Base-by-base conservation (phyloP, 64 coral and sea anemone genomes). In the Cladopsammia gracilis region DNA sequence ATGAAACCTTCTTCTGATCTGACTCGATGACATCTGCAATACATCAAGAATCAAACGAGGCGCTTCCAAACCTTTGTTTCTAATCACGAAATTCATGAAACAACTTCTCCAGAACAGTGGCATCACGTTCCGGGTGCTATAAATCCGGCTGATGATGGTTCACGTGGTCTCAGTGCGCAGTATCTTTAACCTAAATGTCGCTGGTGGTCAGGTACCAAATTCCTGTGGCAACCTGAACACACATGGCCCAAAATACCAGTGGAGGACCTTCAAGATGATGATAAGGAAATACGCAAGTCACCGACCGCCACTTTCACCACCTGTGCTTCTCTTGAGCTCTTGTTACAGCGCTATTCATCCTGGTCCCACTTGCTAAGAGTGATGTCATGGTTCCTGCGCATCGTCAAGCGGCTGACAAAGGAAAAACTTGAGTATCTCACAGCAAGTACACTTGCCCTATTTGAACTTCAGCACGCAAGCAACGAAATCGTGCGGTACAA, bases 61-160 rank as follows among this genome's bases (percentile, higher is more conserved):
- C 90, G 90, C 6, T 92, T 85, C 34, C 65, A 62, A 18, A 73
- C 68, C 6, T 92, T 92, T 66, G 71, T 84, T 3, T 51, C 90
- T 14, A 82, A 92, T 44, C 64, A 79, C 11, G 57, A 75, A 5
- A 92, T 92, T 9, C 90, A 64, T 50, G 79, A 76, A 60, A 43
- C 71, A 10, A 75, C 56, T 45, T 25, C 18, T 5, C 78, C 54
- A 9, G 69, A 60, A 20, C 90, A 92, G 58, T 92, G 90, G 90
- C 50, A 62, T 6, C 54, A 92, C n/a, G 67, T 92, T 44, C 70
- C 57, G 7, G 44, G 16, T 23, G n/a, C 13, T 5, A 22, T 25
- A 6, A 92, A 92, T 13, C 68, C 80, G 6, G 79, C 34, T 62
- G 90, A 92, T 65, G 51, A 48, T 15, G 78, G 48, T 25, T 83